A percentile compares a stretch with the other conserved stretches of the same genome.
Conservation (phyloP, 2,797 vertebrate genomes). For the Arrhamphus sclerolepis region DNA sequence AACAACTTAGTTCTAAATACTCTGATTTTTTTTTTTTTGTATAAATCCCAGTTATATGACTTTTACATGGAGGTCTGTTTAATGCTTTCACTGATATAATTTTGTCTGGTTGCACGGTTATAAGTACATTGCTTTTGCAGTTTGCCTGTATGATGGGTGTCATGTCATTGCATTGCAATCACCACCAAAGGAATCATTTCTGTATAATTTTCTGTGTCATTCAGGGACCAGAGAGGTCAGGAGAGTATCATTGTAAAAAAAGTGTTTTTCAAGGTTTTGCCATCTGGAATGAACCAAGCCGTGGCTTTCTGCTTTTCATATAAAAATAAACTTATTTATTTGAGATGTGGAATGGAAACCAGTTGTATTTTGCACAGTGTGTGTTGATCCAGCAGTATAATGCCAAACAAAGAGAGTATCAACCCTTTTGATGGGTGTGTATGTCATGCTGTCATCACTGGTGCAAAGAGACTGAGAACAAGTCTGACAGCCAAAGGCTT, state of each 20-base stretch:
- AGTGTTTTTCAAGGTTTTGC: neutral
- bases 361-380: slow-evolving; percentile 15
- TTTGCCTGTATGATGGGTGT: neutral
- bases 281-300: neutral
- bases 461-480: slow-evolving; percentile 25
- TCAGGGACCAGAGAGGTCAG: slow-evolving; percentile 17
- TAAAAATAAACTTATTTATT: slow-evolving; percentile 16
- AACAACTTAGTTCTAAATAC: too few species aligned
- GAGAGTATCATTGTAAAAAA: too few species aligned
- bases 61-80: too few species aligned
- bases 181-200: neutral
- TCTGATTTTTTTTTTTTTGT: too few species aligned
- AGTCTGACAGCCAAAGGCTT: slow-evolving; percentile 44
- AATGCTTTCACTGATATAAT: too few species aligned
- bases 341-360: slow-evolving; percentile 5
- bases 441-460: slow-evolving; percentile 47
- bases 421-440: slow-evolving; percentile 39
- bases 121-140: neutral
- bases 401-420: slow-evolving; percentile 42
- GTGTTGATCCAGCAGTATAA: slow-evolving; percentile 24
- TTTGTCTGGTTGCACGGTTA: neutral
- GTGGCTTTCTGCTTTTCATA: neutral
- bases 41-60: too few species aligned
- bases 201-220: neutral
- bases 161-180: neutral